Conservation (phyloP, 2,113 vertebrate species). For the Elephantulus edwardii region DNA sequence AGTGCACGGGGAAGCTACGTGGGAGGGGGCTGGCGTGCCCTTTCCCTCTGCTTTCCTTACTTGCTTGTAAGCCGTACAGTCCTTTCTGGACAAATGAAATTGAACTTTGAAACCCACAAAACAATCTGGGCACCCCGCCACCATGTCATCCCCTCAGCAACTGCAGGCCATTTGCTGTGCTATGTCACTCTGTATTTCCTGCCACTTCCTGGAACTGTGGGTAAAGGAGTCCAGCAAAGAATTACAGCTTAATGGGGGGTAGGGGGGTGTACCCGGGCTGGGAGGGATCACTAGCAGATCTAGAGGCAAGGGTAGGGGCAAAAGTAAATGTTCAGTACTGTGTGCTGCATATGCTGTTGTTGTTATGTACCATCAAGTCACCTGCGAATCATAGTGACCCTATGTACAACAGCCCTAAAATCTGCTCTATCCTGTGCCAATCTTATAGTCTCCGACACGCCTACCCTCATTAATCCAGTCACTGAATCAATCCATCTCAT, state of each 20-base stretch:
- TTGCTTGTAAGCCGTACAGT: conserved; percentile 29
- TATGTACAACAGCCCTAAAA: too few relatives aligned
- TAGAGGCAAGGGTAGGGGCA: background rate
- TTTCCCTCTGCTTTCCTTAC: background rate
- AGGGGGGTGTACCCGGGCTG: too few relatives aligned
- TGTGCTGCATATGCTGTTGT: too few relatives aligned
- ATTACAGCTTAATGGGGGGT: background rate
- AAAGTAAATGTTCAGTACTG: background rate
- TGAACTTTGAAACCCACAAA: conserved; percentile 59
- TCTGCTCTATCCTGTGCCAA: too few relatives aligned
- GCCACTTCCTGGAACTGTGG: background rate
- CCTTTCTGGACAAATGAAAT: conserved; percentile 50
- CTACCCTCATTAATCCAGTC: too few relatives aligned
- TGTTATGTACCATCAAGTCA: too few relatives aligned
- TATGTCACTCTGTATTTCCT: background rate
- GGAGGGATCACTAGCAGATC: conserved; percentile 18
- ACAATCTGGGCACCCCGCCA: background rate
- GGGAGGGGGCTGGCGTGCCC: too few relatives aligned
- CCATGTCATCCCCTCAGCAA: conserved; percentile 31
- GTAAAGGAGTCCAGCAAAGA: background rate
- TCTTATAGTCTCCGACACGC: too few relatives aligned
- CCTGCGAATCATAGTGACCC: too few relatives aligned
- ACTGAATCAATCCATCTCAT: too few relatives aligned
- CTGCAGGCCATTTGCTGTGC: background rate
- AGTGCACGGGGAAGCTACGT: background rate